A percentile compares a stretch with the other conserved stretches of the same genome.
Conservation (phyloP, 2,797 vertebrate species). For the Sebastes oblongus region DNA sequence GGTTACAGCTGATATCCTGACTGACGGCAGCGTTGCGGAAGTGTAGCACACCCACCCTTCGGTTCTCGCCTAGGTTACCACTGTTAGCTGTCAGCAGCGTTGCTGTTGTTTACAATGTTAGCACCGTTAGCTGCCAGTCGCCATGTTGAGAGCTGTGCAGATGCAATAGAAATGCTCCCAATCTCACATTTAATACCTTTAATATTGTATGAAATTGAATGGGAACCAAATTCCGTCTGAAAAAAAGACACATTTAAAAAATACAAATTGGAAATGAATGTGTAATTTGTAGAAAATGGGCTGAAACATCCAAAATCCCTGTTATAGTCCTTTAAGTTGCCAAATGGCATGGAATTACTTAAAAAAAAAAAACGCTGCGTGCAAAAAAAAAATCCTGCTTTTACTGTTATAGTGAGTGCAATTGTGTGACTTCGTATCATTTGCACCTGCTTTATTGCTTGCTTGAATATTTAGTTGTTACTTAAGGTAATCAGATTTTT, state of each 20-base stretch:
- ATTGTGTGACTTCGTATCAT: constrained; percentile 75
- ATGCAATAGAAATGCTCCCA: too few relatives aligned
- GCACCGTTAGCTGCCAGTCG: too few relatives aligned
- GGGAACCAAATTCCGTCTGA: not conserved
- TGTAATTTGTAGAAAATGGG: constrained; percentile 45
- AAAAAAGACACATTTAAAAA: not conserved
- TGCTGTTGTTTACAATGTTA: too few relatives aligned
- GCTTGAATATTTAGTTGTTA: constrained; percentile 75
- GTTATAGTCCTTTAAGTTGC: constrained; percentile 32
- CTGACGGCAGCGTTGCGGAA: too few relatives aligned
- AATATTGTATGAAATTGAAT: not conserved
- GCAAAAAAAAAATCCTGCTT: constrained; percentile 44
- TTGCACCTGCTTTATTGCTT: constrained; percentile 79
- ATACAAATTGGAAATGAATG: not conserved
- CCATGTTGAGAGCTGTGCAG: too few relatives aligned
- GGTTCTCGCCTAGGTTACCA: too few relatives aligned
- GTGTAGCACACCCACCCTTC: too few relatives aligned
- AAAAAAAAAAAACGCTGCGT: constrained; percentile 25
- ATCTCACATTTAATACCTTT: not conserved
- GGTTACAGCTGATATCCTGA: too few relatives aligned
- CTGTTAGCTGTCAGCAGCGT: too few relatives aligned
- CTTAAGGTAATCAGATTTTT: constrained; percentile 62
- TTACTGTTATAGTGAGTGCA: constrained; percentile 72
- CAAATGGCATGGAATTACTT: constrained; percentile 28
- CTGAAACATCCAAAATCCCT: constrained; percentile 40